Base-by-base conservation (phyloP, 2,888 invertebrate species). In the Crocallis elinguaria region DNA sequence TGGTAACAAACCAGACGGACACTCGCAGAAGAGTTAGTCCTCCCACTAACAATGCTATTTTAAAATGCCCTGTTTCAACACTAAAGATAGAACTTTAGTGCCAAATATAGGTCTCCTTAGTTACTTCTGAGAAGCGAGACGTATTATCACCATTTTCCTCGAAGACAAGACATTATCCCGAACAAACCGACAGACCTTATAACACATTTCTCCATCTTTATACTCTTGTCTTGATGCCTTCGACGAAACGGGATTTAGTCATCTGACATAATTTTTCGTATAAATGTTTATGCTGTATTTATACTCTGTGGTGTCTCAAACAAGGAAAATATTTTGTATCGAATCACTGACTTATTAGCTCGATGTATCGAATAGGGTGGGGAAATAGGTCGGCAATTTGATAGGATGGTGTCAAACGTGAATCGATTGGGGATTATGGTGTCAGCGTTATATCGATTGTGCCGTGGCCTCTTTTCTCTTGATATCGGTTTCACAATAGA, bases 241-340 rank as follows among this genome's bases (percentile, higher is more conserved):
- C 50, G 37, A n/a, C 16, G 52, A 43, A 56, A 30, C 19, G 36
- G 6, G 12, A 25, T 58, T 43, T 57, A 48, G 48, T 56, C 60
- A 52, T 49, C 29, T 58, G 52, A 60, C 58, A 60, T 58, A 48
- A 60, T 64, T 51, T 19, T 7, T 11, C 19, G 35, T 33, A 9
- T 25, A 25, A 25, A 25, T n/a, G 8, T 9, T 25, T 1, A 2
- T 6, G 7, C 9, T 3, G 9, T n/a, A 1, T 3, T 1, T n/a
- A 9, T 25, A 25, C 2, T 9, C 25, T 17, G 33, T 17, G 9
- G 4, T 14, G 0, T 25, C 25, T 25, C 25, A 5, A 33, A 17
- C 17, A 16, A 5, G 33, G 16, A 17, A n/a, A 12, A 12, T 12
- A 5, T 12, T 33, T 17, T n/a, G 17, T 16, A 30, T n/a, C n/a